phyloP scores from a whole-genome alignment of 2,797 vertebrate species.

The Melanotaenia boesemani region DNA sequence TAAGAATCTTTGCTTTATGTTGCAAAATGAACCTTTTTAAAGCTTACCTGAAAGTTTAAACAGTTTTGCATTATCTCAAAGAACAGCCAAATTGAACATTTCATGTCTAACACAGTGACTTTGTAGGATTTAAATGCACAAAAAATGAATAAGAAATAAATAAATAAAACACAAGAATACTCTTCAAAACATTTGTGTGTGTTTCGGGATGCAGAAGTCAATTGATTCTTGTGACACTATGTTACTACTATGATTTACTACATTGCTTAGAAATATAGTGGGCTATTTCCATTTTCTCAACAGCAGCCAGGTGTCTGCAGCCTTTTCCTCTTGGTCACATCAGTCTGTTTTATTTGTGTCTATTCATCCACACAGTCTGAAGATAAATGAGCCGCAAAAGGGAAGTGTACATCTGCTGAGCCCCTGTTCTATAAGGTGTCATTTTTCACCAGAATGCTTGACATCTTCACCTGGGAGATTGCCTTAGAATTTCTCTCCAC shows the following conservation, averaged over 20 bases:
- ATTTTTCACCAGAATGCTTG: slow-evolving; percentile 43
- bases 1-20: slow-evolving; percentile 11
- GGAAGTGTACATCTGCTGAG: slow-evolving; percentile 35
- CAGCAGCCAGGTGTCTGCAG: slow-evolving; percentile 5
- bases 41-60: not conserved
- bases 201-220: not conserved
- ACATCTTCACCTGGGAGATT: slow-evolving; percentile 46
- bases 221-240: slow-evolving; percentile 12
- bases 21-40: not conserved
- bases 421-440: slow-evolving; percentile 44
- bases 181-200: not conserved
- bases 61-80: not conserved
- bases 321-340: slow-evolving; percentile 32
- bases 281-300: slow-evolving; percentile 41
- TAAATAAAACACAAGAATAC: too few species aligned
- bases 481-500: slow-evolving; percentile 45
- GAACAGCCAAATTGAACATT: not conserved
- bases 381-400: slow-evolving; percentile 51
- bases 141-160: too few species aligned
- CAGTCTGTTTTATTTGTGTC: slow-evolving; percentile 47
- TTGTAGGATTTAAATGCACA: not conserved
- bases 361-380: slow-evolving; percentile 42
- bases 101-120: not conserved
- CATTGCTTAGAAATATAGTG: not conserved
- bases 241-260: not conserved